Evolutionary conservation across 2,797 vertebrate species (phyloP).

Genomic region (Acropternis orthonyx): DNA sequence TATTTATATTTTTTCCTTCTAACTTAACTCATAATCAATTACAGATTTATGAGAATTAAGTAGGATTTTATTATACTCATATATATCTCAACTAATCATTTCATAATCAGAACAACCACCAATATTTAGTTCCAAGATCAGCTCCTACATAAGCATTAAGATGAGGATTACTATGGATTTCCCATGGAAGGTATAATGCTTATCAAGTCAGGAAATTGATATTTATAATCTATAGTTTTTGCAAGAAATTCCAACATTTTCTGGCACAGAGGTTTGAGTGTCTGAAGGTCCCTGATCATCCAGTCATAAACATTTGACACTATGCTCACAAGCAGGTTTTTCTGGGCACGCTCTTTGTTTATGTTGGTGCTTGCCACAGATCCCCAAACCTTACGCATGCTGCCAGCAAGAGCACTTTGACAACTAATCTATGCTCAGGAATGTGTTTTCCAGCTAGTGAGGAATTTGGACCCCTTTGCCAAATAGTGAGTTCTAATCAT

Average conservation of each 20-base stretch:
- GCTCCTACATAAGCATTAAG: neutral
- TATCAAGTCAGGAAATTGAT: conserved; percentile 1
- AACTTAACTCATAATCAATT: conserved; percentile 3
- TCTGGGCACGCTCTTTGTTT: neutral
- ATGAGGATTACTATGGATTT: conserved; percentile 19
- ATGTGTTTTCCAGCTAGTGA: neutral
- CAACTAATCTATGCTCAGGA: neutral
- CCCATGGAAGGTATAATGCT: neutral
- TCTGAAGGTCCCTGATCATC: neutral
- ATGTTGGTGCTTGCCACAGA: neutral
- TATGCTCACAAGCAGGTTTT: neutral
- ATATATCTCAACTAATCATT: conserved; percentile 35
- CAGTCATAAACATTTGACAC: neutral
- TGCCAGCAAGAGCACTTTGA: neutral
- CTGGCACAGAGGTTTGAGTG: neutral
- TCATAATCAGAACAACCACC: neutral
- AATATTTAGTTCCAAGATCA: neutral
- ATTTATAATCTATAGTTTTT: neutral
- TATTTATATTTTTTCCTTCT: conserved; percentile 28
- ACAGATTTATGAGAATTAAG: conserved; percentile 18
- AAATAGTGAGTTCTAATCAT: neutral
- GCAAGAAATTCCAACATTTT: neutral
- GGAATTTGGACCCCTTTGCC: neutral
- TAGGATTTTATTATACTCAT: conserved; percentile 20
- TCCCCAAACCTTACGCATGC: neutral